Base-by-base conservation (phyloP, 2,113 vertebrate genomes). In the Perca schrenkii region DNA sequence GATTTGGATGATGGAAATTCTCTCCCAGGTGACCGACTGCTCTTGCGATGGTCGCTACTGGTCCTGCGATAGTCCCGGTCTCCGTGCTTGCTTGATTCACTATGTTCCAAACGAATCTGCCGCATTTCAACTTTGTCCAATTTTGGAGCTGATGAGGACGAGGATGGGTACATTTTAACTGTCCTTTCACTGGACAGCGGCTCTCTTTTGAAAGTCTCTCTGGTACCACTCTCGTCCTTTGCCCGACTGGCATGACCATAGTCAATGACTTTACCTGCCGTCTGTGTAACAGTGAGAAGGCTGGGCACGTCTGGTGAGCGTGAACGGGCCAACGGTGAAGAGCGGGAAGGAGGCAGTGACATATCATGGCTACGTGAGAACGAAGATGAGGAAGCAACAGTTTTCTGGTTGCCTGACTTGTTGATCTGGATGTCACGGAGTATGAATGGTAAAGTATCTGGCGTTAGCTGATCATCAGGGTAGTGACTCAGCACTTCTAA, bases 401-500 rank as follows among this genome's bases (percentile, higher is more conserved):
- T 71, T 71, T 87, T 88, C 92, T 75, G 3, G 2, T 86, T 93
- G 36, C 94, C 92, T 34, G 97, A 92, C 93, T 98, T 99, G 11
- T 97, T 95, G 49, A 97, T 93, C 60, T 97, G 96, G 72, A 99
- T 97, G 85, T 98, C 96, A 34, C 97, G 93, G 58, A 99, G 92
- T 85, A 99, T 98, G 28, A 97, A 94, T 0, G 98, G 98, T 95
- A 99, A 95, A 85, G 98, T 98, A 79, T 97, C 97, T 1, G 98
- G 97, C 0, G 97, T 99, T 57, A 99, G 84, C 87, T 99, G 97
- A 63, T 98, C 97, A 22, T 98, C 97, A 1, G 98, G 98, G 82
- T 98, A 98, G 63, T 97, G 97, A 88, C 97, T 99, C 54, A 99
- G 94, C 61, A 98, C 96, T 82, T 98, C 97, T 34, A 99, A 85